Evolutionary conservation across 53 echinoderm and acorn worm genomes (phyloP).

Genomic region (Crossaster papposus): DNA sequence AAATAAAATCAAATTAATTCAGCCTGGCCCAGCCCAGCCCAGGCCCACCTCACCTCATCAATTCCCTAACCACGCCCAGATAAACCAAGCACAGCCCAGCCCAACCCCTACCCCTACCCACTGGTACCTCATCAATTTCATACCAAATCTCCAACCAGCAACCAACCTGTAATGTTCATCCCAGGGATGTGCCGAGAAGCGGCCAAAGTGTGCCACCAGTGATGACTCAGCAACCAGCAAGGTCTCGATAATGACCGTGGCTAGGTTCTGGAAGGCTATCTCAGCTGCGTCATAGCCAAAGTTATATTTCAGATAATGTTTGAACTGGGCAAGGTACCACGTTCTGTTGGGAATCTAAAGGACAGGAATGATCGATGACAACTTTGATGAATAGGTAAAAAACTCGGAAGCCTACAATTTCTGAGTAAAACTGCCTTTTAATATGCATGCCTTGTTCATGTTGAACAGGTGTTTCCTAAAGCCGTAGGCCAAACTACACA

Average conservation of each 20-base stretch:
- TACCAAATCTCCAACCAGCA: too few relatives aligned
- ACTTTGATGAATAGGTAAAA: neutral
- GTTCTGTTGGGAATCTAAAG: slow-evolving; percentile 76
- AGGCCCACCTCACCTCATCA: neutral
- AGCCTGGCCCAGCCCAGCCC: too few relatives aligned
- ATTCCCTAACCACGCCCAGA: neutral
- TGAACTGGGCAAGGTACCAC: slow-evolving; percentile 78
- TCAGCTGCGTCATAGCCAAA: slow-evolving; percentile 74
- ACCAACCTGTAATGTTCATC: slow-evolving; percentile 78
- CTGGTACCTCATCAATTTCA: neutral
- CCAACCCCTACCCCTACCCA: neutral
- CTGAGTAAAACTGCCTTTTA: too few relatives aligned
- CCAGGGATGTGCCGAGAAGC: slow-evolving; percentile 68
- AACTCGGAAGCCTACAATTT: too few relatives aligned
- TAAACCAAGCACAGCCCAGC: too few relatives aligned
- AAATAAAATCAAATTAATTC: too few relatives aligned
- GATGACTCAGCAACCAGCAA: slow-evolving; percentile 82
- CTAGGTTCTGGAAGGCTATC: slow-evolving; percentile 76
- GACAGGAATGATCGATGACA: neutral
- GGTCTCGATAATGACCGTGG: slow-evolving; percentile 82
- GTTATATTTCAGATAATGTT: slow-evolving; percentile 69
- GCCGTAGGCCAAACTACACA: too few relatives aligned
- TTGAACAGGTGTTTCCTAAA: too few relatives aligned
- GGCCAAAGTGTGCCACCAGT: slow-evolving; percentile 65
- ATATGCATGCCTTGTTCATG: too few relatives aligned